Conservation (phyloP, 2,113 vertebrate species). For the Rhabdomys dilectus region DNA sequence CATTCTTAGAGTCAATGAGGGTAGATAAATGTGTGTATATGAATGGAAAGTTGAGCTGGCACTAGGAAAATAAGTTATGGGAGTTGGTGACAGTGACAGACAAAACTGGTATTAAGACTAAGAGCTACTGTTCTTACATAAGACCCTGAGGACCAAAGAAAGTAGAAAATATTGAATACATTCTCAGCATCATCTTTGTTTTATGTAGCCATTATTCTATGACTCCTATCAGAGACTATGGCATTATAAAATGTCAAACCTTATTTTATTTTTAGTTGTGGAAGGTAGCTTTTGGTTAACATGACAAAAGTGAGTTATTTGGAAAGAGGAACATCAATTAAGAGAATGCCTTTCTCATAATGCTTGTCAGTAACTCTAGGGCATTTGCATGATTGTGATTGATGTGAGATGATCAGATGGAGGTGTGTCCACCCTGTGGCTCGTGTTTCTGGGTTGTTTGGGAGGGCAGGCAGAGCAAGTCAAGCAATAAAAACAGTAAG, state of each 20-base stretch:
- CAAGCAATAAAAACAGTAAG: background rate
- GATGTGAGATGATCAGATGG: background rate
- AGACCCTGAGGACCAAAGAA: background rate
- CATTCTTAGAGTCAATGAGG: background rate
- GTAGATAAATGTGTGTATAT: fast-evolving
- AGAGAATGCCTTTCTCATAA: background rate
- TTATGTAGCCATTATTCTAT: background rate
- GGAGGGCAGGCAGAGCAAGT: background rate
- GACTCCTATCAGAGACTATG: background rate
- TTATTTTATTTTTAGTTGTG: background rate
- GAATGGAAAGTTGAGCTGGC: background rate
- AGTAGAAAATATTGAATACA: background rate
- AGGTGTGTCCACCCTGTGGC: too few species aligned
- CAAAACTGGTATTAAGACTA: background rate
- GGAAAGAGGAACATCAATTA: background rate
- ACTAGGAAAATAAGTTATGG: background rate
- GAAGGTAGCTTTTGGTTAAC: background rate
- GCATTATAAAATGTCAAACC: background rate
- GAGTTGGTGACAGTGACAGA: background rate
- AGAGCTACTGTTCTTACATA: background rate
- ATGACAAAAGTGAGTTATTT: background rate
- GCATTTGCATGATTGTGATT: background rate
- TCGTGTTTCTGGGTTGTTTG: background rate
- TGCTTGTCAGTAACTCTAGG: background rate
- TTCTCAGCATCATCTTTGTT: background rate